These are phyloP conservation scores for Villa cingulata DNA, from an alignment of 2,888 invertebrate species.

Conservation along the genomic window DNA sequence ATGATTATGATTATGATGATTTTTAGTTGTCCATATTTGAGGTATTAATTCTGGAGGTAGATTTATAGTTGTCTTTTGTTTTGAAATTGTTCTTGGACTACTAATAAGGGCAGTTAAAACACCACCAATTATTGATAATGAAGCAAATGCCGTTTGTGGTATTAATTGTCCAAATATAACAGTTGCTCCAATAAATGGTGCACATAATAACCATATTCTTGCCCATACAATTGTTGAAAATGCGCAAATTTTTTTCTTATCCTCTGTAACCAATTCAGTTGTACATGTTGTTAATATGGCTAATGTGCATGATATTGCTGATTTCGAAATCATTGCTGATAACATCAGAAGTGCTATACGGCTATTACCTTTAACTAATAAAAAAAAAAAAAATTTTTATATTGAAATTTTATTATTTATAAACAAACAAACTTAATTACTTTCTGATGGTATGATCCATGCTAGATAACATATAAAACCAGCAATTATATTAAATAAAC, in stretches of 20 bases:
- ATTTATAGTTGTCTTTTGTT: conserved; percentile 26
- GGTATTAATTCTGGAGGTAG: conserved; percentile 34
- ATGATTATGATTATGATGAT: conserved; percentile 23
- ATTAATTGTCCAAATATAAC: conserved; percentile 32
- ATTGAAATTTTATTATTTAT: background rate
- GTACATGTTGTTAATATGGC: conserved; percentile 36
- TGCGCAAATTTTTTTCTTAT: conserved; percentile 31
- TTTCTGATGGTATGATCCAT: conserved; percentile 31
- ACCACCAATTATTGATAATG: conserved; percentile 31
- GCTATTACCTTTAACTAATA: conserved; percentile 25
- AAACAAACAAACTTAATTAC: conserved; percentile 16
- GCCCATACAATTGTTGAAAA: conserved; percentile 37
- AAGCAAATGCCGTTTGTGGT: conserved; percentile 32
- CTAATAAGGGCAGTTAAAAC: conserved; percentile 28
- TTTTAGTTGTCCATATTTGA: conserved; percentile 35
- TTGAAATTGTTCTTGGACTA: conserved; percentile 32
- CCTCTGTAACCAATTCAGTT: conserved; percentile 31
- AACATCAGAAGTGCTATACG: conserved; percentile 32
- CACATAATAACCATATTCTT: conserved; percentile 33
- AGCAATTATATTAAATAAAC: conserved; percentile 32
- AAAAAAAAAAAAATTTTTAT: background rate
- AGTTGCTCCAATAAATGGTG: conserved; percentile 35
- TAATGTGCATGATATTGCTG: conserved; percentile 34
- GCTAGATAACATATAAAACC: conserved; percentile 30
- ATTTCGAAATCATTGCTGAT: conserved; percentile 36